Conservation (phyloP, 2,888 invertebrate species). For the Liodrosophila aerea region DNA sequence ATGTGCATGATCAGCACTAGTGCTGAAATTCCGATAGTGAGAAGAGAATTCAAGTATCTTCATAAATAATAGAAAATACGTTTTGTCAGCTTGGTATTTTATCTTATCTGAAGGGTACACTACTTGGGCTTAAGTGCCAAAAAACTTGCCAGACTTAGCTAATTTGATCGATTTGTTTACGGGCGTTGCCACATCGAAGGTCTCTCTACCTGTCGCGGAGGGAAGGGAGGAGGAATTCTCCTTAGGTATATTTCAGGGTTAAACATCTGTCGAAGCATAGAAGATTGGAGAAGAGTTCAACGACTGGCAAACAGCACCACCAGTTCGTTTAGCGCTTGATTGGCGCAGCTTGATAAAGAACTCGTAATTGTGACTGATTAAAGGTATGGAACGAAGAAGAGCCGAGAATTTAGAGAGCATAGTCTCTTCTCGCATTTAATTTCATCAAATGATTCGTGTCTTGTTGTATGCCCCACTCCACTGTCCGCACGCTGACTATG, state of each 20-base stretch:
- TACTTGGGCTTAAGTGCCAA: slow-evolving; percentile 34
- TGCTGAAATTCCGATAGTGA: slow-evolving; percentile 15
- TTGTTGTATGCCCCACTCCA: slow-evolving; percentile 7
- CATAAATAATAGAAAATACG: slow-evolving; percentile 54
- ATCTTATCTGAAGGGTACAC: slow-evolving; percentile 61
- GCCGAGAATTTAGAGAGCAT: neutral
- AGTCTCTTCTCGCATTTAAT: slow-evolving; percentile 16
- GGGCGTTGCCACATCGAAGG: slow-evolving; percentile 24
- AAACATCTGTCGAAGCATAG: slow-evolving; percentile 18
- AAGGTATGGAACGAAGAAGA: neutral
- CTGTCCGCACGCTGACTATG: slow-evolving; percentile 8
- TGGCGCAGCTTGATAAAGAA: slow-evolving; percentile 52
- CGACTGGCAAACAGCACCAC: no score
- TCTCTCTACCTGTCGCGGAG: slow-evolving; percentile 3
- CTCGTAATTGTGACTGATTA: slow-evolving; percentile 25
- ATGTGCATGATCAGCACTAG: slow-evolving; percentile 20
- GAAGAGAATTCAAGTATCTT: slow-evolving; percentile 11
- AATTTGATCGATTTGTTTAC: slow-evolving; percentile 50
- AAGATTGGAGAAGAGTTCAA: slow-evolving; percentile 1
- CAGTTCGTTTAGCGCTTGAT: slow-evolving; percentile 22
- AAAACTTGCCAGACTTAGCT: slow-evolving; percentile 30
- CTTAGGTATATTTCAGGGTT: slow-evolving; percentile 16
- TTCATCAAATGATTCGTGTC: slow-evolving; percentile 46
- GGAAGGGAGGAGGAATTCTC: neutral
- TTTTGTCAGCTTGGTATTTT: slow-evolving; percentile 44